Percentiles rank a stretch among this genome's conserved stretches.
These are phyloP conservation scores for Taurulus bubalis DNA, from an alignment of 2,113 vertebrate genomes.

Conservation along the genomic window DNA sequence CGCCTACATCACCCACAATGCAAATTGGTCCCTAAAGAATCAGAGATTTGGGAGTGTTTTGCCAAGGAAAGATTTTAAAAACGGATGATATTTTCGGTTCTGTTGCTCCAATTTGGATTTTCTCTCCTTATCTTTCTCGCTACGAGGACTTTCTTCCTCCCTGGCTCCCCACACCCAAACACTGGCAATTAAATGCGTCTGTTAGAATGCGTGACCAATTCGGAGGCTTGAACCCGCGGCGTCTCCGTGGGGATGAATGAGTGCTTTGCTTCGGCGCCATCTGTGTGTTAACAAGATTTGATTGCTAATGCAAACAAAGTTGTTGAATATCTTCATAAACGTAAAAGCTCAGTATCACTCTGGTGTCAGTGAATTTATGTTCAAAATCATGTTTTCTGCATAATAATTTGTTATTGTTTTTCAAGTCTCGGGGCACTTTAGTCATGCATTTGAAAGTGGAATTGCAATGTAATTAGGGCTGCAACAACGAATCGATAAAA, in stretches of 20 bases:
- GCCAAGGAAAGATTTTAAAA: not conserved
- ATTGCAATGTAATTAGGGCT: too few species aligned
- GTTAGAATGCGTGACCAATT: conserved; percentile 14
- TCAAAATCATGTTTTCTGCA: not conserved
- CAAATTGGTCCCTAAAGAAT: not conserved
- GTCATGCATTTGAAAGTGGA: not conserved
- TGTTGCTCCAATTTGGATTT: not conserved
- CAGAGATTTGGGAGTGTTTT: not conserved
- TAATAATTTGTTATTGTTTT: not conserved
- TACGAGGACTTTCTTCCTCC: not conserved
- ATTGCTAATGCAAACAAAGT: not conserved
- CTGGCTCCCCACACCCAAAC: not conserved
- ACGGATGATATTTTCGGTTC: not conserved
- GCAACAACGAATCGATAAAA: too few species aligned
- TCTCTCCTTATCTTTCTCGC: not conserved
- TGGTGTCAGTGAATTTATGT: not conserved
- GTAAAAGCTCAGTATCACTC: not conserved
- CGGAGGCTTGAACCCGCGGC: not conserved
- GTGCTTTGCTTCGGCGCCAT: conserved; percentile 1
- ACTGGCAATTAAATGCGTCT: conserved; percentile 4
- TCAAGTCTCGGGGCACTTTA: not conserved
- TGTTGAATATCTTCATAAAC: not conserved
- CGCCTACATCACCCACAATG: not conserved
- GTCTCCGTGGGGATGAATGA: not conserved
- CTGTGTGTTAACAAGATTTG: not conserved